Base-by-base conservation (phyloP, 1,140 invertebrate genomes). In the Penaeus japonicus region DNA sequence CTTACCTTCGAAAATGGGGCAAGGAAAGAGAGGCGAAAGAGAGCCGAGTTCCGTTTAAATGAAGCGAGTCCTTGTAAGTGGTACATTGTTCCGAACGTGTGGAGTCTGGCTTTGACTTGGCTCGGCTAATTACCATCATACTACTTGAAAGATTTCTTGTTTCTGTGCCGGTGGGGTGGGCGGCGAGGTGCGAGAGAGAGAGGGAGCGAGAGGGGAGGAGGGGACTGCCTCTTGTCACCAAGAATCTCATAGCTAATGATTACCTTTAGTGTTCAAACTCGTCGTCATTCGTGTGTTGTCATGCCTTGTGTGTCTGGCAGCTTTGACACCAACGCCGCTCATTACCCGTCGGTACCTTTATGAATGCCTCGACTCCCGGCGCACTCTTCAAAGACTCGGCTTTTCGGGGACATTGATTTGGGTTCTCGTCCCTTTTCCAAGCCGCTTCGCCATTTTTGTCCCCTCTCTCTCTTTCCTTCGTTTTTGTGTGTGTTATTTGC, bases 211-310 rank as follows among this genome's bases (percentile, higher is more conserved):
- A 47, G 47, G 47, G 47, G 47, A 27, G 70, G n/a, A 18, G 77
- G 30, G 20, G 77, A 24, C 39, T 5, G 20, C 17, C 65, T 59
- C 65, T 59, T 27, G 39, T 54, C 39, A 59, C 24, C 24, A 65
- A 65, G 81, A 65, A 83, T 62, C 35, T 32, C 81, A 83, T 65
- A 65, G 81, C 81, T 83, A 83, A 83, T 83, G 81, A 83, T 83
- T 83, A 83, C 81, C 81, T 83, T 83, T 83, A 83, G 65, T 83
- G 81, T 39, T 83, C 55, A 47, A 83, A 83, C 81, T 32, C 81
- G 30, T 59, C 59, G 59, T 83, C 27, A 83, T 62, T 83, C 20
- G 54, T 20, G 53, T 24, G 55, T 59, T 82, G 80, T 55, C 55
- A 62, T 73, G 27, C 35, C 27, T 73, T 73, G 27, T 73, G 35